phyloP scores from a whole-genome alignment of 2,797 vertebrate species.

The Lepus oiostolus region DNA sequence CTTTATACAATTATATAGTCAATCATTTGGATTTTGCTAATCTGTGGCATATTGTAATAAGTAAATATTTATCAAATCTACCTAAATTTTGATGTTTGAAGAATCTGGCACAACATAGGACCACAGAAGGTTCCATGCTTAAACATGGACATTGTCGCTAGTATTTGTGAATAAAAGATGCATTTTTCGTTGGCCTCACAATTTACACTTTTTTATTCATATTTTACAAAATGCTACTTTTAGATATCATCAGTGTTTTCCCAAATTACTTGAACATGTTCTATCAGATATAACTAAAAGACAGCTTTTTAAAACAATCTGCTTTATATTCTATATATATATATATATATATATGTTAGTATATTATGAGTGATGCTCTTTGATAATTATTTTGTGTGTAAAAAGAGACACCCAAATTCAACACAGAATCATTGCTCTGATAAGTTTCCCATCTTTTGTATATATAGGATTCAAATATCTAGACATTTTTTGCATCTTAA shows the following conservation, averaged over 20 bases:
- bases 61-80: background rate
- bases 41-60: background rate
- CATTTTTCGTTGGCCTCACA: background rate
- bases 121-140: background rate
- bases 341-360: background rate
- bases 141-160: background rate
- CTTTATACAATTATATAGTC: background rate
- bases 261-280: background rate
- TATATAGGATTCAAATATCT: background rate
- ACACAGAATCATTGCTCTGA: background rate
- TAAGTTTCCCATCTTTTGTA: background rate
- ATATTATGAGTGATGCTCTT: background rate
- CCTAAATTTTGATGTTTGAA: background rate
- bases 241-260: background rate
- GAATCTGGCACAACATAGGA: background rate
- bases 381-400: background rate
- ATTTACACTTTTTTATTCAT: background rate
- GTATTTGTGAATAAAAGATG: background rate
- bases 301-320: background rate
- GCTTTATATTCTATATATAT: background rate
- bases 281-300: background rate
- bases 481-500: background rate
- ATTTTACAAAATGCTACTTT: background rate
- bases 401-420: background rate
- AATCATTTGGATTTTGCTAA: background rate